Percentiles rank a stretch among this genome's conserved stretches.
Evolutionary conservation across 2,888 invertebrate genomes (phyloP).

Genomic region (Hyppa rectilinea): DNA sequence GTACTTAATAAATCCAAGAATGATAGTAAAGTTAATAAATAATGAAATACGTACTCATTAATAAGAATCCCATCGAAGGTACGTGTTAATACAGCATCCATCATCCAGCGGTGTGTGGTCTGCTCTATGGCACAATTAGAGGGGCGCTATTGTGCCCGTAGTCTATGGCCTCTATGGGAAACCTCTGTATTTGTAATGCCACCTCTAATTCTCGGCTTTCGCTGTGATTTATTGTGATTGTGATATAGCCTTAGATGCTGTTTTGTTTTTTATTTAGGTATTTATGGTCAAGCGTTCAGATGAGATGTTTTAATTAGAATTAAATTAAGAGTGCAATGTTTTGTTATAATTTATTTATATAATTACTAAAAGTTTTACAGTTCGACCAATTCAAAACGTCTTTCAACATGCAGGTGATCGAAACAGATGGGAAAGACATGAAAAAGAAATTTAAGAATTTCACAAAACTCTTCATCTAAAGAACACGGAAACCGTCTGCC

Average conservation of each 20-base stretch:
- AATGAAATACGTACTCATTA: slow-evolving; percentile 56
- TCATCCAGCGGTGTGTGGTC: slow-evolving; percentile 73
- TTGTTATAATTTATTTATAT: background rate
- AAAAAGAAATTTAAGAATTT: background rate
- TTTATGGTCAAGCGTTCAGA: slow-evolving; percentile 1
- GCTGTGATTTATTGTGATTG: slow-evolving; percentile 64
- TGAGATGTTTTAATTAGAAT: slow-evolving; percentile 47
- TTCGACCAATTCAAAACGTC: background rate
- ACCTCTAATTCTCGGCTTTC: slow-evolving; percentile 66
- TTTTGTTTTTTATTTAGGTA: slow-evolving; percentile 42
- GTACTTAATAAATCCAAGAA: slow-evolving; percentile 37
- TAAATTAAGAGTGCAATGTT: slow-evolving; percentile 17
- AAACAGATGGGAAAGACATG: background rate
- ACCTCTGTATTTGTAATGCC: slow-evolving; percentile 62
- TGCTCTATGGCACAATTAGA: slow-evolving; percentile 69
- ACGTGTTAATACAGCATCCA: slow-evolving; percentile 72
- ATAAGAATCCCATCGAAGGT: slow-evolving; percentile 59
- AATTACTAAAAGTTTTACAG: too few relatives aligned
- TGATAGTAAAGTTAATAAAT: slow-evolving; percentile 47
- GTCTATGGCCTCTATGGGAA: slow-evolving; percentile 69
- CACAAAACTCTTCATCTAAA: background rate
- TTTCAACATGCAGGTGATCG: background rate
- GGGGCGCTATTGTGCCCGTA: slow-evolving; percentile 60
- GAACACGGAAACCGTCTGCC: too few relatives aligned
- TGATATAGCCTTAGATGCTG: slow-evolving; percentile 28